Percentiles rank a stretch among this genome's conserved stretches.
Conservation (phyloP, 2,797 vertebrate species). For the Varecia variegata region DNA sequence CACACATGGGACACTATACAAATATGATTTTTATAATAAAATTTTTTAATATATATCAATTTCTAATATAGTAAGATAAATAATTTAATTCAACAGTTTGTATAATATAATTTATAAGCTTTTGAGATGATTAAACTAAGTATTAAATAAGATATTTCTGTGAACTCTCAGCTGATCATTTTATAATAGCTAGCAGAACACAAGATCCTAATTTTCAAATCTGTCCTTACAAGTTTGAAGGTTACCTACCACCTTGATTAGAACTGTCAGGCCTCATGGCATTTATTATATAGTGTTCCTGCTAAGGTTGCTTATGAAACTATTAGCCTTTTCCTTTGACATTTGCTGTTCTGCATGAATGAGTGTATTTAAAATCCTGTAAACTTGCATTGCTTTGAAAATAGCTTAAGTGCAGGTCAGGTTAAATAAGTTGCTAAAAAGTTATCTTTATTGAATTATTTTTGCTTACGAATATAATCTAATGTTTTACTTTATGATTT, state of each 20-base stretch:
- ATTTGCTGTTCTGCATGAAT: constrained; percentile 80
- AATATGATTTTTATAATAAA: neutral
- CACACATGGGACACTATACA: neutral
- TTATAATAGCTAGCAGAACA: constrained; percentile 55
- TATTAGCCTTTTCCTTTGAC: constrained; percentile 80
- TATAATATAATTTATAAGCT: constrained; percentile 35
- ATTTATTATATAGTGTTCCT: constrained; percentile 71
- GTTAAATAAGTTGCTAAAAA: constrained; percentile 76
- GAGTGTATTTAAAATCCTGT: constrained; percentile 63
- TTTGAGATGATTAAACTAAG: constrained; percentile 45
- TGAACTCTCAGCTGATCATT: constrained; percentile 51
- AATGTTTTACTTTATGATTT: constrained; percentile 63
- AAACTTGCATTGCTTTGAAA: constrained; percentile 74
- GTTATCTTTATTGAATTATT: constrained; percentile 58
- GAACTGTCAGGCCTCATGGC: constrained; percentile 69
- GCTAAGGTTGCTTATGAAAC: constrained; percentile 75
- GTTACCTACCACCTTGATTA: constrained; percentile 75
- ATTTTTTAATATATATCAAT: neutral
- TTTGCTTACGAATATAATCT: constrained; percentile 69
- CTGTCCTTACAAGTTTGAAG: constrained; percentile 78
- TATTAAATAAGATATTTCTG: constrained; percentile 53
- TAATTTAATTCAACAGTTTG: neutral
- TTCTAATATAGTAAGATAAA: neutral
- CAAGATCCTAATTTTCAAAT: constrained; percentile 46
- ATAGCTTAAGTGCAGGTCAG: constrained; percentile 60